Evolutionary conservation across 1,140 invertebrate genomes (phyloP).

Genomic region (Leucophenga varia): DNA sequence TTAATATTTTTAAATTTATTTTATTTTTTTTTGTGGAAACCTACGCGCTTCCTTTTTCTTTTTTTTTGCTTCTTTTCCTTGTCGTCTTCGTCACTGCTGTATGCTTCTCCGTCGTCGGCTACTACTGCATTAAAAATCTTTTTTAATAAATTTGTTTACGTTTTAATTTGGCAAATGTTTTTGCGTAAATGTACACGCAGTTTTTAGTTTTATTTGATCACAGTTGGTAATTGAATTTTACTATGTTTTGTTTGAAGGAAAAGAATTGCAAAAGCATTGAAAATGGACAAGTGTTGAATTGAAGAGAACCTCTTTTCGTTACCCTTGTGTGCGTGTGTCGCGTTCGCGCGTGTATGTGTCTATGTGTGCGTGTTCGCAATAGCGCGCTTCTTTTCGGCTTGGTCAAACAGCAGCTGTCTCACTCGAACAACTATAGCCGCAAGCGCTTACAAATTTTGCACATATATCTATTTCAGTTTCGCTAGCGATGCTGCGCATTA

Average conservation of each 20-base stretch:
- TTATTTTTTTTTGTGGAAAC: too few species aligned
- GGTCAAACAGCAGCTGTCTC: too few species aligned
- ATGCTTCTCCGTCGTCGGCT: slow-evolving; percentile 12
- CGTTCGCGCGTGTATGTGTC: slow-evolving; percentile 25
- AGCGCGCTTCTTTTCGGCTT: too few species aligned
- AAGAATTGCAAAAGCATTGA: slow-evolving; percentile 52
- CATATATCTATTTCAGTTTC: too few species aligned
- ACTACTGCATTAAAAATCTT: slow-evolving; percentile 9
- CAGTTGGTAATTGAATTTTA: slow-evolving; percentile 43
- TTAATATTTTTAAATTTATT: too few species aligned
- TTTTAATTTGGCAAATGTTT: slow-evolving; percentile 45
- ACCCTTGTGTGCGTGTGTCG: slow-evolving; percentile 30
- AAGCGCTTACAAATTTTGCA: too few species aligned
- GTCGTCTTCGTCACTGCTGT: slow-evolving; percentile 22
- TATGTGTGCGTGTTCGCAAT: slow-evolving; percentile 27
- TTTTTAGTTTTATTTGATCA: slow-evolving; percentile 42
- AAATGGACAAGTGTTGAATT: slow-evolving; percentile 56
- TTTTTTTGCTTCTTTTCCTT: slow-evolving; percentile 28
- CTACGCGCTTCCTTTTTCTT: slow-evolving; percentile 2
- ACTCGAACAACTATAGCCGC: too few species aligned
- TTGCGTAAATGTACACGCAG: slow-evolving; percentile 15
- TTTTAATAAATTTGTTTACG: slow-evolving; percentile 15
- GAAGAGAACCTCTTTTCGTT: slow-evolving; percentile 42
- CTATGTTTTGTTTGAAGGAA: slow-evolving; percentile 34
- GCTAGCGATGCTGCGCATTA: too few species aligned